Evolutionary conservation across 2,888 invertebrate genomes (phyloP).

Genomic region (Hymenopus coronatus): DNA sequence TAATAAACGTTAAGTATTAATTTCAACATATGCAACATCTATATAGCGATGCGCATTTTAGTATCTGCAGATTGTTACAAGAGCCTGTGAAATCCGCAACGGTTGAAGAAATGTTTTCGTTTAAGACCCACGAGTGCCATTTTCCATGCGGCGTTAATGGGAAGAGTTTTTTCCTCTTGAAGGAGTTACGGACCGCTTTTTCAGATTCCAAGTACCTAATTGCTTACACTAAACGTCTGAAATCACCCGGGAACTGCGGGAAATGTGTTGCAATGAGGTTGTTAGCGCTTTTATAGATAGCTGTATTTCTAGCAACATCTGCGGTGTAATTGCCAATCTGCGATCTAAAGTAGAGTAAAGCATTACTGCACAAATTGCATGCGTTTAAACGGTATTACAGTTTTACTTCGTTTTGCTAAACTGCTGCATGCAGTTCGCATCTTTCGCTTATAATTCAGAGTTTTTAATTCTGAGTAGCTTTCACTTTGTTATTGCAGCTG

Average conservation of each 20-base stretch:
- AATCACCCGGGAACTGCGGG: not conserved
- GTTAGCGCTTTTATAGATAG: not conserved
- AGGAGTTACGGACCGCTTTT: not conserved
- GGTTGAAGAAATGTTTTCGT: not conserved
- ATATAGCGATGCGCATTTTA: too few species aligned
- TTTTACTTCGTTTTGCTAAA: too few species aligned
- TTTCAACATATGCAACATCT: too few species aligned
- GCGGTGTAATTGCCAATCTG: too few species aligned
- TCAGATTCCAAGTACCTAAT: not conserved
- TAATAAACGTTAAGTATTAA: too few species aligned
- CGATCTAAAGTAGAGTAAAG: too few species aligned
- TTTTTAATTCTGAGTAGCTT: too few species aligned
- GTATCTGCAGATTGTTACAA: not conserved
- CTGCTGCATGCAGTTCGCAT: too few species aligned
- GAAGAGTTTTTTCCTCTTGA: not conserved
- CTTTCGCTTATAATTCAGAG: too few species aligned
- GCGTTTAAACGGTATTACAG: too few species aligned
- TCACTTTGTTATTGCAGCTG: too few species aligned
- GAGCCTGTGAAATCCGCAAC: not conserved
- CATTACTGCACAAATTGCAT: too few species aligned
- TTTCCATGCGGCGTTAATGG: not conserved
- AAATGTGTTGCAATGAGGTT: not conserved
- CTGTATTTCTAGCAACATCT: not conserved
- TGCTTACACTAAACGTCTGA: not conserved
- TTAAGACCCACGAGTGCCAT: not conserved